These are phyloP conservation scores for Sinocyclocheilus anshuiensis DNA, from an alignment of 2,113 vertebrate species.

Conservation along the genomic window DNA sequence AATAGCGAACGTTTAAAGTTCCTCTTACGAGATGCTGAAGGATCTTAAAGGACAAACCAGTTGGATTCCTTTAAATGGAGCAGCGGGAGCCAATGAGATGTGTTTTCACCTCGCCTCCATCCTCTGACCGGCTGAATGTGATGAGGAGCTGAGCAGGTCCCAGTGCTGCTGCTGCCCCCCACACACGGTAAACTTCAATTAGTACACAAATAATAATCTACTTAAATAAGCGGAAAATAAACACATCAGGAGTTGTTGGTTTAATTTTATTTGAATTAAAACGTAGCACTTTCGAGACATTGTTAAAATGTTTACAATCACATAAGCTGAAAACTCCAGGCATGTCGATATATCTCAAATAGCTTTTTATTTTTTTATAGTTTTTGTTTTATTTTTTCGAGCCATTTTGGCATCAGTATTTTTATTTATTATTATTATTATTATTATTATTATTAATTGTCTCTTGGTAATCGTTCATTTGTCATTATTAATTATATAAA, in stretches of 20 bases:
- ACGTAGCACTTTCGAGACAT: no score
- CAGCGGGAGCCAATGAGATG: constrained; percentile 13
- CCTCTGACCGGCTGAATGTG: constrained; percentile 33
- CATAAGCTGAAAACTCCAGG: not conserved
- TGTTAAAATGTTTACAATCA: no score
- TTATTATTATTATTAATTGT: no score
- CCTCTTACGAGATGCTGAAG: not conserved
- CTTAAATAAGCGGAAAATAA: not conserved
- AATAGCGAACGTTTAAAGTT: constrained; percentile 38
- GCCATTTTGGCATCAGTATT: no score
- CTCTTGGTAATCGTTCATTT: no score
- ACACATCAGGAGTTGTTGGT: not conserved
- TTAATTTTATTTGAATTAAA: not conserved
- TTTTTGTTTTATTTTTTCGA: not conserved
- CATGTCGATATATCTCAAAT: not conserved
- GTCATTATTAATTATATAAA: no score
- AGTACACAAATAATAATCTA: not conserved
- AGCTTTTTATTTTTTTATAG: not conserved
- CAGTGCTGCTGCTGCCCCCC: not conserved
- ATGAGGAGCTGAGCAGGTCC: constrained; percentile 3
- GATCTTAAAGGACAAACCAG: constrained; percentile 51
- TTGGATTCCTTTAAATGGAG: constrained; percentile 41
- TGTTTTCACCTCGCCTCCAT: constrained; percentile 29
- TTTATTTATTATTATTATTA: no score
- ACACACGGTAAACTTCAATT: not conserved